Evolutionary conservation across 2,888 invertebrate genomes (phyloP).

Genomic region (Eulithis testata): DNA sequence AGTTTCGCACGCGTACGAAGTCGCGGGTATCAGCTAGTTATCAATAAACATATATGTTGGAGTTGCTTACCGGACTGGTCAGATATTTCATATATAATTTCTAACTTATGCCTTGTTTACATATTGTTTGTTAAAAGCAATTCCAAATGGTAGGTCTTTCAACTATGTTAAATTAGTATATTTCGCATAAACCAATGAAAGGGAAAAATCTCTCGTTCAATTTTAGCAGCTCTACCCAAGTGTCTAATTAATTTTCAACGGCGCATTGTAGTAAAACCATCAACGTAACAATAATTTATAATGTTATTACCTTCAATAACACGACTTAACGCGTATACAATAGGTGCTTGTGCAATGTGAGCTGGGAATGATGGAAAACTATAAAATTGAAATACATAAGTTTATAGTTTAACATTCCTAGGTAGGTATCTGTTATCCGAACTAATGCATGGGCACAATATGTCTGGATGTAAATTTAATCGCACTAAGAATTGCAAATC

Average conservation of each 20-base stretch:
- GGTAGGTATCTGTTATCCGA: constrained; percentile 13
- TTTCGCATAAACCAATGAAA: neutral
- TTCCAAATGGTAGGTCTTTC: too few relatives aligned
- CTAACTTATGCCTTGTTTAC: neutral
- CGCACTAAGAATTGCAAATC: constrained; percentile 25
- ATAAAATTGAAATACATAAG: constrained; percentile 29
- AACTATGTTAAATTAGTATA: neutral
- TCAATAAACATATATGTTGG: constrained; percentile 33
- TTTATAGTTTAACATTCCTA: constrained; percentile 17
- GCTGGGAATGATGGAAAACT: constrained; percentile 32
- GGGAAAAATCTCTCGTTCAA: constrained; percentile 16
- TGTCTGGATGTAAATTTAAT: constrained; percentile 30
- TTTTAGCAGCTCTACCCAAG: constrained; percentile 9
- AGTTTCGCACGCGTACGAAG: too few relatives aligned
- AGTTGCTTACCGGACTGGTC: constrained; percentile 20
- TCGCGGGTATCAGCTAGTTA: too few relatives aligned
- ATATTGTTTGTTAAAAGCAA: too few relatives aligned
- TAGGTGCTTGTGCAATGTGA: constrained; percentile 36
- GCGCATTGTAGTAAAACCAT: constrained; percentile 29
- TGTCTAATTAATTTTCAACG: constrained; percentile 26
- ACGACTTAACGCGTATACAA: constrained; percentile 35
- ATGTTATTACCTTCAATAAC: constrained; percentile 38
- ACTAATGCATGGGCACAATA: constrained; percentile 14
- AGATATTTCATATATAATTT: constrained; percentile 8
- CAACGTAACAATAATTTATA: constrained; percentile 36